Evolutionary conservation across 2,113 vertebrate genomes (phyloP).

Genomic region (Mesoclemmys tuberculata): DNA sequence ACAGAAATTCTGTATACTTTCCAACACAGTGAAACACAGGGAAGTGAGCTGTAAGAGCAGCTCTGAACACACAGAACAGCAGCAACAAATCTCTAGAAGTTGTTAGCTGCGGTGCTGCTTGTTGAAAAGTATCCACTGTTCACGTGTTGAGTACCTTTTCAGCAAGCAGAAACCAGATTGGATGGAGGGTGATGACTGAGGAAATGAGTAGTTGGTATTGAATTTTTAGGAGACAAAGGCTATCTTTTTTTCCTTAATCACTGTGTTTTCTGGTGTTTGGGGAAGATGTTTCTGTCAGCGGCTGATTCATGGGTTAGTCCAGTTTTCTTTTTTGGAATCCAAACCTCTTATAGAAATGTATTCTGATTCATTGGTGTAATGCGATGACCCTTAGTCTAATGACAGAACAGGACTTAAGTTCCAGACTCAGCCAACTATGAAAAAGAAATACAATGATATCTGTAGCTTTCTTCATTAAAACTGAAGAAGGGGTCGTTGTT

Average conservation of each 20-base stretch:
- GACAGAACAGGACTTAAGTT: not conserved
- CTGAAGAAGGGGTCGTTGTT: fast-evolving
- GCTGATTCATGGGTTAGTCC: not conserved
- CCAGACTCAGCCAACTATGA: not conserved
- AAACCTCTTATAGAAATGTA: conserved; percentile 4
- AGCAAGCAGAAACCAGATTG: not conserved
- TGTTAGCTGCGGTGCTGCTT: not conserved
- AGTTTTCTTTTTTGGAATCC: not conserved
- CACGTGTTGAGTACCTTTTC: not conserved
- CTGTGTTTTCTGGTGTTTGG: not conserved
- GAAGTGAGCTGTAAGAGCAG: not conserved
- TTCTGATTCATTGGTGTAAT: not conserved
- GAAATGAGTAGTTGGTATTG: not conserved
- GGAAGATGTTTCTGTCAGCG: not conserved
- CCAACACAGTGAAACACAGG: not conserved
- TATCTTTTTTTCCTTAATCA: not conserved
- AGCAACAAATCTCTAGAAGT: conserved; percentile 49
- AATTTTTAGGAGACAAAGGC: not conserved
- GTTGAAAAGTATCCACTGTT: not conserved
- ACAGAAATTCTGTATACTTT: not conserved
- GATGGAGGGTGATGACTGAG: not conserved
- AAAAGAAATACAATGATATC: not conserved
- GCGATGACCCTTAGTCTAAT: not conserved
- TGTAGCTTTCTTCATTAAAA: not conserved
- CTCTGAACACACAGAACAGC: not conserved